Evolutionary conservation across 2,888 invertebrate species (phyloP), one percentile per base, ranked within the genome.

Genomic region (Meiosimyza decipiens): DNA sequence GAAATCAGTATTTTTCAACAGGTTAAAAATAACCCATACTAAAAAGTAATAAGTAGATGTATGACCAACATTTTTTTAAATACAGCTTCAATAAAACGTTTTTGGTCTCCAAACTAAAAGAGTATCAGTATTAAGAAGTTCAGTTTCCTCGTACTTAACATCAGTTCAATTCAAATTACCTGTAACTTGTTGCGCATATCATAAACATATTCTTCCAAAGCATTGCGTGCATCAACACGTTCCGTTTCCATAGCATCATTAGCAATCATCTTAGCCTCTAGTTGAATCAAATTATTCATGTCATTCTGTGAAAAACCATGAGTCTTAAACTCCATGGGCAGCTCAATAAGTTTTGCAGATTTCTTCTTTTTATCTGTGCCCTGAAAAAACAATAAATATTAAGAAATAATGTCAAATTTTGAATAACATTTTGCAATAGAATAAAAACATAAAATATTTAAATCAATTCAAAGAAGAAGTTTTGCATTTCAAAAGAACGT

Each of bases 121-220:
- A 1, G 3, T 22, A 22, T 22, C 22, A 3, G 3, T 22, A 22
- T 2, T 22, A 22, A 22, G 1, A 22, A 3, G 3, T 22, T 22
- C 22, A 22, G 28, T 28, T 3, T 28, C 4, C 28, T 28, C 4
- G 4, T 28, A 28, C 4, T 28, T 28, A 28, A 28, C 28, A 28
- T 28, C 28, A 28, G 28, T 28, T 28, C 28, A 28, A 3, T 28
- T 18, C 57, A 15, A 6, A 22, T 9, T 1, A 65, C 86, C 55
- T 91, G 91, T 70, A 99, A 87, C 86, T 97, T 97, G 73, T 95
- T 94, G 71, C 99, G 91, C 87, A 98, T 90, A 81, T 98, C 98
- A 86, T 99, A 99, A 49, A 99, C 97, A 84, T 97, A 99, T 87
- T 99, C 99, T 87, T 99, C 99, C 0, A 99, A 90, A 4, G 97